Evolutionary conservation across 37 sponge, comb jelly and placozoan genomes (phyloP).

Genomic region (Hormiphora californensis): DNA sequence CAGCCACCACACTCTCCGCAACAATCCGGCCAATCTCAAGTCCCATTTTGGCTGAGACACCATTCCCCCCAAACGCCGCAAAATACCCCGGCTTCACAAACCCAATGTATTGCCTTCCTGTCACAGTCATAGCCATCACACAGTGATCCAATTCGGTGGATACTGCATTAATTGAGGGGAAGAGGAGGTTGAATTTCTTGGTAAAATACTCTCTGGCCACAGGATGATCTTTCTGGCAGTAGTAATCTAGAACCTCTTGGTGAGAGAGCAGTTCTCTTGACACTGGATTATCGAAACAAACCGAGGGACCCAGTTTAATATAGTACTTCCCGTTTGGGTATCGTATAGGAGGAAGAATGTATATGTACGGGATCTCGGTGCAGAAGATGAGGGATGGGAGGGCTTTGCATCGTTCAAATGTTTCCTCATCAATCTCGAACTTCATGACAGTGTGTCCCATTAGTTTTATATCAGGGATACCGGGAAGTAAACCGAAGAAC

Average conservation of each 20-base stretch:
- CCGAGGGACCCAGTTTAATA: slow-evolving; percentile 9
- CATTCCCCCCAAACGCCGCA: slow-evolving; percentile 13
- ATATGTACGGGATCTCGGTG: not conserved
- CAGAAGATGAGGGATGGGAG: slow-evolving; percentile 30
- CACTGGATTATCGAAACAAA: not conserved
- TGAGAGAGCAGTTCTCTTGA: not conserved
- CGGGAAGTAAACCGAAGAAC: not conserved
- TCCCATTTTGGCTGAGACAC: slow-evolving; percentile 24
- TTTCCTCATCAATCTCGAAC: not conserved
- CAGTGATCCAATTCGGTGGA: not conserved
- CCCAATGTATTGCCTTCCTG: slow-evolving; percentile 13
- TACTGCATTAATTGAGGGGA: not conserved
- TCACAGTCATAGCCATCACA: slow-evolving; percentile 4
- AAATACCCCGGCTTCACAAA: not conserved
- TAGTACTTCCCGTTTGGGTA: slow-evolving; percentile 40
- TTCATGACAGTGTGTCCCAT: slow-evolving; percentile 41
- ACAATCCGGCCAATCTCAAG: slow-evolving; percentile 11
- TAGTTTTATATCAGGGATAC: not conserved
- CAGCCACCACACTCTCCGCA: not conserved
- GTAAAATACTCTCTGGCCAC: not conserved
- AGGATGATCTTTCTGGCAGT: slow-evolving; percentile 9
- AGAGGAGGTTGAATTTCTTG: not conserved
- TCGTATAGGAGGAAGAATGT: slow-evolving; percentile 25
- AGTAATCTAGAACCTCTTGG: not conserved
- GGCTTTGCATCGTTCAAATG: not conserved